These are phyloP conservation scores for Thripadectes ignobilis DNA, from an alignment of 2,797 vertebrate species.

Conservation along the genomic window DNA sequence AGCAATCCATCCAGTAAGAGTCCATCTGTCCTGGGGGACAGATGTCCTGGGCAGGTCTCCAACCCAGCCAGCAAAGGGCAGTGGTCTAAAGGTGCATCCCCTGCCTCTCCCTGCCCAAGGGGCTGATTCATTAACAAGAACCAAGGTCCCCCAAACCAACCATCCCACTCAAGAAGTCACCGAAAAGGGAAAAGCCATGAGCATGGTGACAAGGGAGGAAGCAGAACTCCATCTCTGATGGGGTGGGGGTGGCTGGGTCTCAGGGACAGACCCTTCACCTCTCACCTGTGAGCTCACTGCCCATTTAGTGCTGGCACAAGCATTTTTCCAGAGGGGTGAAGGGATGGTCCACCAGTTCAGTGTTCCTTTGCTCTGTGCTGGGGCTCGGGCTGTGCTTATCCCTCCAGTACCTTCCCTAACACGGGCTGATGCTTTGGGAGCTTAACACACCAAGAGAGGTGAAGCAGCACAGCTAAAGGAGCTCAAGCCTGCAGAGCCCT, in stretches of 20 bases:
- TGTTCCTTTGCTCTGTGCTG: not conserved
- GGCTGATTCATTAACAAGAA: not conserved
- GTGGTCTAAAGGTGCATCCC: not conserved
- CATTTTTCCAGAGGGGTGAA: not conserved
- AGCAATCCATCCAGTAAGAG: not conserved
- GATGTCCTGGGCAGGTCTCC: not conserved
- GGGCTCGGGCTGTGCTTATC: not conserved
- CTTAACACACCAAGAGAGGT: not conserved
- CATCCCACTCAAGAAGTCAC: not conserved
- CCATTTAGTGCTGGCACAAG: not conserved
- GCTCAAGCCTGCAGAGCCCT: not conserved
- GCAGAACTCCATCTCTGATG: not conserved
- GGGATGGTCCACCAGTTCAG: not conserved
- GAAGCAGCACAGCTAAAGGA: not conserved
- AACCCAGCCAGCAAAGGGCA: not conserved
- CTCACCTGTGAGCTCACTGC: not conserved
- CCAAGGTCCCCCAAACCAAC: not conserved
- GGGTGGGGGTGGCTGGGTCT: not conserved
- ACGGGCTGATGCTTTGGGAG: not conserved
- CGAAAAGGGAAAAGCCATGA: not conserved
- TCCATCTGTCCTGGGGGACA: not conserved
- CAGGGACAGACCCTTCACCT: too few species aligned
- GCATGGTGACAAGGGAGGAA: not conserved
- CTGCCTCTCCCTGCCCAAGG: not conserved
- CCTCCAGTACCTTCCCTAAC: not conserved